Evolutionary conservation across 1,140 invertebrate species (phyloP).

Genomic region (Archivesica marissinica): DNA sequence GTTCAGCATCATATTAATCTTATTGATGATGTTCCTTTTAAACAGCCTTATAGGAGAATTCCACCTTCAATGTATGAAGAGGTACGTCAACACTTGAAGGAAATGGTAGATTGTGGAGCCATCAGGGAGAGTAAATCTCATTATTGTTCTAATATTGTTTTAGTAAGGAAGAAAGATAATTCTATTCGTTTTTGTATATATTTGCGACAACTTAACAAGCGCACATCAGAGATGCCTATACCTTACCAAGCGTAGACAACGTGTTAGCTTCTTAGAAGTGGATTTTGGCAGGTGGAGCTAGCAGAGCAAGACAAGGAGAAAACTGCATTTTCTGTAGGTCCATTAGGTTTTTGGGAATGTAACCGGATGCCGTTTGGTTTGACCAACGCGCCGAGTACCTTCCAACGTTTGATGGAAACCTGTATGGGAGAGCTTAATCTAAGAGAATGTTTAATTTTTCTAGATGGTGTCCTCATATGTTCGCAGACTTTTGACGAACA

Average conservation of each 20-base stretch:
- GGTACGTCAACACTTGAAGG: slow-evolving; percentile 23
- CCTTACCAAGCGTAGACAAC: slow-evolving; percentile 85
- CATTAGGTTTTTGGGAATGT: too few species aligned
- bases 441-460: too few species aligned
- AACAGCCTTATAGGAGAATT: slow-evolving; percentile 69
- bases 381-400: too few species aligned
- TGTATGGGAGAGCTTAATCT: too few species aligned
- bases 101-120: slow-evolving; percentile 28
- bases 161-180: slow-evolving; percentile 45
- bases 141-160: slow-evolving; percentile 25
- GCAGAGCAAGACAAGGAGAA: too few species aligned
- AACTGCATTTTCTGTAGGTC: too few species aligned
- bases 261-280: slow-evolving; percentile 1
- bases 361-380: too few species aligned
- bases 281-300: background rate
- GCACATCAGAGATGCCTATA: slow-evolving; percentile 84
- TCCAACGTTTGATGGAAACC: too few species aligned
- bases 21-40: slow-evolving; percentile 30
- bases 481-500: slow-evolving; percentile 21
- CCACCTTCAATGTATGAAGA: slow-evolving; percentile 78
- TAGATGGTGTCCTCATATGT: slow-evolving; percentile 80
- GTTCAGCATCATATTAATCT: slow-evolving; percentile 45
- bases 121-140: slow-evolving; percentile 12
- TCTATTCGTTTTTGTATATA: slow-evolving; percentile 17
- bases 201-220: slow-evolving; percentile 80